Evolutionary conservation across 2,888 invertebrate species (phyloP).

Genomic region (Hedya salicella): DNA sequence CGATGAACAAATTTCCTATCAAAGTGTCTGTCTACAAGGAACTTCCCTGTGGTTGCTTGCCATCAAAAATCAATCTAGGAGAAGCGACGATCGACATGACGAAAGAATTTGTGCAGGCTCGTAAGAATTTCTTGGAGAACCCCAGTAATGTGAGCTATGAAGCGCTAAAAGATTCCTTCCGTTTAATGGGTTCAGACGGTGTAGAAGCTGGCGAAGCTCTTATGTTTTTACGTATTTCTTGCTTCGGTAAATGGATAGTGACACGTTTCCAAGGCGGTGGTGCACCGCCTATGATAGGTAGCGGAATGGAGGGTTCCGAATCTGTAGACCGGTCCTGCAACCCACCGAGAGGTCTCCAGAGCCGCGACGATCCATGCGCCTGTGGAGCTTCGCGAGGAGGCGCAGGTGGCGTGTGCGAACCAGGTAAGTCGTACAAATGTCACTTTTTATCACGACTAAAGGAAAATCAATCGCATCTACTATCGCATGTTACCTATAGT

Average conservation of each 20-base stretch:
- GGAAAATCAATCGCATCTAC: too few relatives aligned
- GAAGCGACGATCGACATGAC: constrained; percentile 85
- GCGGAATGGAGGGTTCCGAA: constrained; percentile 51
- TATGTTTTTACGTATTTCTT: constrained; percentile 87
- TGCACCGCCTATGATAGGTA: constrained; percentile 61
- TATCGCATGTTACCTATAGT: too few relatives aligned
- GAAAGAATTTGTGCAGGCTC: constrained; percentile 85
- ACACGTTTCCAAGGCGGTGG: constrained; percentile 86
- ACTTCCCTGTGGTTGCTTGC: constrained; percentile 86
- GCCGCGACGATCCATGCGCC: constrained; percentile 66
- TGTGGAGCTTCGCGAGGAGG: constrained; percentile 64
- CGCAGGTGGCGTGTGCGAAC: constrained; percentile 59
- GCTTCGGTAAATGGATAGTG: constrained; percentile 87
- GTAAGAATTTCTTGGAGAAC: constrained; percentile 77
- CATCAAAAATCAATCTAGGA: constrained; percentile 86
- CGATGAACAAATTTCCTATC: constrained; percentile 83
- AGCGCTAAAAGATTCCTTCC: constrained; percentile 86
- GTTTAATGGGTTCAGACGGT: constrained; percentile 79
- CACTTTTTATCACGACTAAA: background rate
- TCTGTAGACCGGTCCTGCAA: constrained; percentile 71
- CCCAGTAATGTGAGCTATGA: constrained; percentile 80
- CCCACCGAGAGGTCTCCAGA: constrained; percentile 66
- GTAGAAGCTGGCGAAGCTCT: constrained; percentile 84
- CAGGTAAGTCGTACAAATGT: constrained; percentile 60
- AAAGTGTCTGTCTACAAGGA: constrained; percentile 85